Evolutionary conservation across 2,113 vertebrate species (phyloP).

Genomic region (Megaceryle maxima): DNA sequence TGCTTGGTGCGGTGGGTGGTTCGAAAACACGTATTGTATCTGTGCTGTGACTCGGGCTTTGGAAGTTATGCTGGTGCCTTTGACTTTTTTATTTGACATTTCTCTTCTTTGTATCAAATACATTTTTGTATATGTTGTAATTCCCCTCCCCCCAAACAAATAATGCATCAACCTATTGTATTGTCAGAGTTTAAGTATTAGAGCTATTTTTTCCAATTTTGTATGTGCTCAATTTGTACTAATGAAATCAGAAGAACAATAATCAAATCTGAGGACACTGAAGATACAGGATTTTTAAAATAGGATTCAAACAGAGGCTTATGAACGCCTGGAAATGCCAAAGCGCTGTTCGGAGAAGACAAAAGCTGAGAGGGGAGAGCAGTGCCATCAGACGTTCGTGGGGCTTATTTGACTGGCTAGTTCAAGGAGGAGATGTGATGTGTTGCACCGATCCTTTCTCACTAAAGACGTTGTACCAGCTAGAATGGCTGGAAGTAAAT

Average conservation of each 20-base stretch:
- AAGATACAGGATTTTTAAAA: background rate
- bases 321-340: background rate
- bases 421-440: background rate
- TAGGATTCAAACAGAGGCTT: background rate
- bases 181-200: slow-evolving; percentile 71
- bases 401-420: background rate
- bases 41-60: slow-evolving; percentile 54
- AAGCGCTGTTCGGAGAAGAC: background rate
- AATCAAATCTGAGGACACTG: slow-evolving; percentile 42
- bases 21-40: slow-evolving; percentile 59
- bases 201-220: slow-evolving; percentile 51
- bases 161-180: slow-evolving; percentile 67
- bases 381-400: background rate
- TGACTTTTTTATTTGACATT: slow-evolving; percentile 39
- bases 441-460: background rate
- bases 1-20: slow-evolving; percentile 46
- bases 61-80: slow-evolving; percentile 65
- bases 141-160: slow-evolving; percentile 44
- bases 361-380: background rate
- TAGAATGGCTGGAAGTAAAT: background rate
- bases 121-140: slow-evolving; percentile 81
- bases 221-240: slow-evolving; percentile 59
- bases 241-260: slow-evolving; percentile 55
- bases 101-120: slow-evolving; percentile 74
- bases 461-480: background rate